phyloP scores from a whole-genome alignment of 92 coral and sea anemone genomes.

The Porites lobata region DNA sequence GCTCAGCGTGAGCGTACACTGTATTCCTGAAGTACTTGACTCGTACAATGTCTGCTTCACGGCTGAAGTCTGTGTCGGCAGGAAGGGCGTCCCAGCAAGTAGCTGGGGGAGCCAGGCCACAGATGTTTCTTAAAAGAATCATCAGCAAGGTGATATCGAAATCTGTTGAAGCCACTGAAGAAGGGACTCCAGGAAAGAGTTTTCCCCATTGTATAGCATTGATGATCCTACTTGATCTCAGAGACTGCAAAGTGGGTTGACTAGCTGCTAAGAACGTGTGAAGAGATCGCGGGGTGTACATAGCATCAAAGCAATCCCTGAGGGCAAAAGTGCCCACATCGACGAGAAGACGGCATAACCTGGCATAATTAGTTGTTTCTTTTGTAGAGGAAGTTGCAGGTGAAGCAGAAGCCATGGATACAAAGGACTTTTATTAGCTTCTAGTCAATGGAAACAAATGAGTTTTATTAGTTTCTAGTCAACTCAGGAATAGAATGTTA shows the following conservation, averaged over 20 bases:
- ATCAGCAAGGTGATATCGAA: not conserved
- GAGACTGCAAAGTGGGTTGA: not conserved
- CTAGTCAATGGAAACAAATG: too few relatives aligned
- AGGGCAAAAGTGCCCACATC: not conserved
- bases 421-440: too few relatives aligned
- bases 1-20: too few relatives aligned
- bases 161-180: not conserved
- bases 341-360: not conserved
- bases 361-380: not conserved
- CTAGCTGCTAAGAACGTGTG: not conserved
- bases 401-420: not conserved
- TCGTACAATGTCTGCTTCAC: slow-evolving; percentile 27
- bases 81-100: slow-evolving; percentile 55
- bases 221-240: not conserved
- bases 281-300: not conserved
- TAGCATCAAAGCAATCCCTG: not conserved
- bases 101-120: slow-evolving; percentile 15
- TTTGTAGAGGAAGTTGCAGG: not conserved
- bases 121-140: not conserved
- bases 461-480: too few relatives aligned
- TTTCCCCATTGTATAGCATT: too few relatives aligned
- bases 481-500: too few relatives aligned
- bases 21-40: too few relatives aligned
- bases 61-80: slow-evolving; percentile 30
- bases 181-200: too few relatives aligned